Evolutionary conservation across 2,797 vertebrate genomes (phyloP), one percentile per base, ranked within the genome.

Genomic region (Taenioides sp.): DNA sequence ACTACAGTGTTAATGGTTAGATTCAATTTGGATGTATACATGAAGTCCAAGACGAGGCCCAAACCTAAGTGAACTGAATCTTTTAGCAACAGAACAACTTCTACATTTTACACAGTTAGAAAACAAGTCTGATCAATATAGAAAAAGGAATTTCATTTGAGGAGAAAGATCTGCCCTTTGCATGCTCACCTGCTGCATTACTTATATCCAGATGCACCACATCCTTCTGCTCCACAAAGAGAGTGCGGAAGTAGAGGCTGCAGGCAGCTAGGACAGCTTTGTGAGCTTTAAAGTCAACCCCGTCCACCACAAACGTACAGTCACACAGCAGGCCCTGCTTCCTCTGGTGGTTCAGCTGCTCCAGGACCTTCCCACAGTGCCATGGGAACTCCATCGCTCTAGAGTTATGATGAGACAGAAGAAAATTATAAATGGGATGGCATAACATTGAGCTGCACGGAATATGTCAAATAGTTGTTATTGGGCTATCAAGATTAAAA

Each of bases 191-290:
- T 91, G 97, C 95, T 0, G 97, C 97, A 0, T 99, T 99, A 90
- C 97, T 99, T 89, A 99, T 99, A 90, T 99, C 97, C 75, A 99
- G 90, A 88, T 99, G 98, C 73, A 99, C 97, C 86, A 99, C 97
- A 0, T 99, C 98, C 80, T 98, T 99, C 93, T 99, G 98, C 84
- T 99, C 97, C 27, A 96, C 88, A 1, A 99, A 99, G 50, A 99
- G 96, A 76, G 96, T 97, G 79, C 95, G 95, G 90, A 99, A 98
- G 73, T 99, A 99, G n/a, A 95, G 92, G 0, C 98, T 99, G 91
- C 98, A 99, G 64, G 98, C 97, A 0, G 97, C 98, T 88, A 99
- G 90, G 77, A 99, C 95, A 0, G 97, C 96, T 82, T 99, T 99
- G 85, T 99, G 98, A 27, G 98, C 98, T 85, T 99, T 98, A 83